These are phyloP conservation scores for Pachydiplax longipennis DNA, from an alignment of 2,888 invertebrate species.

Conservation along the genomic window DNA sequence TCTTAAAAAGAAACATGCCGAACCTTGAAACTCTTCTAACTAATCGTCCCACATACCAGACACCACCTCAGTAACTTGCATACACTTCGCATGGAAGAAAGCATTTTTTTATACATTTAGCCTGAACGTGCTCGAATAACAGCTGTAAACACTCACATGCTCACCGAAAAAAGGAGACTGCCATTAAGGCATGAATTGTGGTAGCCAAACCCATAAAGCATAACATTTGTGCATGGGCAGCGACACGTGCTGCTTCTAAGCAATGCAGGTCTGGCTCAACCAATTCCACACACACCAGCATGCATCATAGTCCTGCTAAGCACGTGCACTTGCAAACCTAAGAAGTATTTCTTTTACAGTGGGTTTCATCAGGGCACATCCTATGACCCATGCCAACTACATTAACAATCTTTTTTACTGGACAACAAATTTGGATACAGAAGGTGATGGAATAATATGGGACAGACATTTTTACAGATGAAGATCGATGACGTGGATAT, in stretches of 20 bases:
- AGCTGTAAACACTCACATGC: constrained; percentile 25
- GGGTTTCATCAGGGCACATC: neutral
- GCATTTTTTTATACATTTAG: constrained; percentile 30
- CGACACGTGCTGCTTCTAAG: neutral
- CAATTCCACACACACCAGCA: neutral
- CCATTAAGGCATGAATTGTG: neutral
- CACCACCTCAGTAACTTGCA: neutral
- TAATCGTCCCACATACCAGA: neutral
- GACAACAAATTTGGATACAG: neutral
- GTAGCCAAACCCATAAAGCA: constrained; percentile 18
- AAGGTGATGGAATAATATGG: neutral
- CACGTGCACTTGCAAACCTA: constrained; percentile 18
- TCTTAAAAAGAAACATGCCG: neutral
- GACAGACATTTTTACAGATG: neutral
- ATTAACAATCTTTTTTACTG: neutral
- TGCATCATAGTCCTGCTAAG: constrained; percentile 11
- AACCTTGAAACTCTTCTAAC: neutral
- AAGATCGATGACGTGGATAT: neutral
- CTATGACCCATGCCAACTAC: neutral
- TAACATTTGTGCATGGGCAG: constrained; percentile 30
- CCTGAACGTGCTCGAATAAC: constrained; percentile 25
- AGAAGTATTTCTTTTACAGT: neutral
- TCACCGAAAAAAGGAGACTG: constrained; percentile 7
- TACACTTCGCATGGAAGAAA: constrained; percentile 26
- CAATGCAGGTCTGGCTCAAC: constrained; percentile 2